Evolutionary conservation across 2,113 vertebrate genomes (phyloP).

Genomic region (Amphiprion percula): DNA sequence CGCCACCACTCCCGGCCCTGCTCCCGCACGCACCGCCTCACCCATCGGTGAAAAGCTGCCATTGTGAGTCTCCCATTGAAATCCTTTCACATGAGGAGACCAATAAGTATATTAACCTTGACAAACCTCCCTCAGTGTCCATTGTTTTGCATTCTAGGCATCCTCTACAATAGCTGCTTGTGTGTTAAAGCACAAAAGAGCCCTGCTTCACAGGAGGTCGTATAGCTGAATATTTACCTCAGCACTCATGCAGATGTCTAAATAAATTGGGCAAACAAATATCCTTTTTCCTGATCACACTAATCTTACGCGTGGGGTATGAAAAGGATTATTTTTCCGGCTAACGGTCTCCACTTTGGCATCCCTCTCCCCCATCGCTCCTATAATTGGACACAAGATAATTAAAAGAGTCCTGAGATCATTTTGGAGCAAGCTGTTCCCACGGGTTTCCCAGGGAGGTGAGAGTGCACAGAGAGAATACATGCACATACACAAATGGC

Average conservation of each 20-base stretch:
- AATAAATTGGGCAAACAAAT: not conserved
- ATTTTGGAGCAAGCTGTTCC: constrained; percentile 35
- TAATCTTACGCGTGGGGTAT: constrained; percentile 9
- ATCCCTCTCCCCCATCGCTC: not conserved
- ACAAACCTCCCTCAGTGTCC: constrained; percentile 29
- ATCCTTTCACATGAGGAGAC: constrained; percentile 57
- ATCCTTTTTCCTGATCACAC: constrained; percentile 17
- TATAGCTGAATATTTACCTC: not conserved
- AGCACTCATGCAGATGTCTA: not conserved
- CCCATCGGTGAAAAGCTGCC: constrained; percentile 48
- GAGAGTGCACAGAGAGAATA: not conserved
- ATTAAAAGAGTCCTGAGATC: constrained; percentile 45
- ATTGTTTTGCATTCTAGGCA: constrained; percentile 20
- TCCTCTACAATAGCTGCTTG: constrained; percentile 14
- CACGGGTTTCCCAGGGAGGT: constrained; percentile 20
- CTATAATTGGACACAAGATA: constrained; percentile 35
- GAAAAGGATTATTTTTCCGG: constrained; percentile 22
- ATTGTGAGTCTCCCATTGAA: constrained; percentile 61
- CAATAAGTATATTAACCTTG: constrained; percentile 59
- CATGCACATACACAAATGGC: not conserved
- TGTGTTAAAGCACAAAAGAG: constrained; percentile 33
- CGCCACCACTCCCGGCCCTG: not conserved
- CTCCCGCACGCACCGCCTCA: constrained; percentile 31
- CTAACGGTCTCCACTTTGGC: constrained; percentile 5
- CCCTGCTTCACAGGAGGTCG: not conserved